phyloP scores from a whole-genome alignment of 2,797 vertebrate genomes.

The Macrochelys suwanniensis region DNA sequence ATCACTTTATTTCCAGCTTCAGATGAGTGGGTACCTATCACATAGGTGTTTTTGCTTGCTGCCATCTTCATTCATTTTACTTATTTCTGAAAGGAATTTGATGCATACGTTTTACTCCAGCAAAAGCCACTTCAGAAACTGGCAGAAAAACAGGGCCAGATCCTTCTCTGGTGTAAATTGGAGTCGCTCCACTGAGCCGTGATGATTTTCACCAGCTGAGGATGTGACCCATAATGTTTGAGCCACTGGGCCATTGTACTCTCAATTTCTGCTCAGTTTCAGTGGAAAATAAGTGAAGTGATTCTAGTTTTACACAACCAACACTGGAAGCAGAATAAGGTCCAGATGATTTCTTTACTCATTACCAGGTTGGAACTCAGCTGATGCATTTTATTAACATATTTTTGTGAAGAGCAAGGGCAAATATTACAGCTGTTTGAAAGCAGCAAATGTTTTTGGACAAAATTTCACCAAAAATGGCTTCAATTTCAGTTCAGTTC shows the following conservation, averaged over 20 bases:
- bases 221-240: fast-evolving
- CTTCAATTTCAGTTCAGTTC: neutral
- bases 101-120: slow-evolving; percentile 6
- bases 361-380: neutral
- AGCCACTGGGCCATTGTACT: neutral
- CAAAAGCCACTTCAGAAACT: slow-evolving; percentile 17
- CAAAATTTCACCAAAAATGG: slow-evolving; percentile 19
- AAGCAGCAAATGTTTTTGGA: neutral
- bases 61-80: slow-evolving; percentile 5
- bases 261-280: neutral
- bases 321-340: neutral
- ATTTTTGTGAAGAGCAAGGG: neutral
- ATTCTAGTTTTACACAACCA: neutral
- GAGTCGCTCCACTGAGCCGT: neutral
- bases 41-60: slow-evolving; percentile 47
- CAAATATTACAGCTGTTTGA: slow-evolving; percentile 1
- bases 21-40: slow-evolving; percentile 37
- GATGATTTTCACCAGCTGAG: neutral
- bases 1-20: slow-evolving; percentile 16
- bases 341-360: neutral
- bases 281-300: neutral
- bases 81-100: slow-evolving; percentile 4
- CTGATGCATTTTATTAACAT: neutral
- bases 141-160: neutral
- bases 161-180: neutral